phyloP scores from a whole-genome alignment of 2,797 vertebrate genomes.

The Myripristis jacobus region DNA sequence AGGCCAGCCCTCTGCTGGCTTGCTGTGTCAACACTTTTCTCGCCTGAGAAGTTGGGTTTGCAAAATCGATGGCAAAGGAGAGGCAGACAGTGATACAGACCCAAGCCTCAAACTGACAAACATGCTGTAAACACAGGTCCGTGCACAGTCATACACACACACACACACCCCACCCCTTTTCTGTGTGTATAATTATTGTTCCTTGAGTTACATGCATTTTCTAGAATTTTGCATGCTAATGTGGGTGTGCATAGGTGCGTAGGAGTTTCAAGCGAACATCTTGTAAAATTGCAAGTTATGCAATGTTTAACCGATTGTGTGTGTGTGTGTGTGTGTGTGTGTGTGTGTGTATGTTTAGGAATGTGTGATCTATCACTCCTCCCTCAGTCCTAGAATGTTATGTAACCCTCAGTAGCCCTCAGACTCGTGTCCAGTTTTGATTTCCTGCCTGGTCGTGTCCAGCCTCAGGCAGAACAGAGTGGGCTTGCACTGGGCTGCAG shows the following conservation, averaged over 20 bases:
- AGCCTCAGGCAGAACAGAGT: conserved; percentile 17
- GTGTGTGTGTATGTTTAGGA: conserved; percentile 8
- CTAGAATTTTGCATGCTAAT: not conserved
- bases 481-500: not conserved
- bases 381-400: conserved; percentile 2
- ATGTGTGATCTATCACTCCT: not conserved
- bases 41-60: conserved; percentile 30
- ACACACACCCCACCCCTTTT: not conserved
- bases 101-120: not conserved
- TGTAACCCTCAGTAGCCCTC: conserved; percentile 24
- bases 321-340: not conserved
- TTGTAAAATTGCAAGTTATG: conserved; percentile 32
- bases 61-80: conserved; percentile 23
- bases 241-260: conserved; percentile 14
- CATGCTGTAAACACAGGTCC: not conserved
- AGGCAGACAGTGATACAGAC: conserved; percentile 11
- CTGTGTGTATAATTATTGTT: conserved; percentile 27
- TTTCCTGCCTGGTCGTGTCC: conserved; percentile 45
- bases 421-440: conserved; percentile 42
- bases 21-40: conserved; percentile 52
- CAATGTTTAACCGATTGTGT: conserved; percentile 27
- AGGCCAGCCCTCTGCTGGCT: conserved; percentile 42
- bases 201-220: conserved; percentile 29
- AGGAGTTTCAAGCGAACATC: conserved; percentile 6
- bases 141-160: conserved; percentile 5